These are phyloP conservation scores for Polypterus bichir DNA, from an alignment of 2,113 vertebrate species.

Conservation along the genomic window DNA sequence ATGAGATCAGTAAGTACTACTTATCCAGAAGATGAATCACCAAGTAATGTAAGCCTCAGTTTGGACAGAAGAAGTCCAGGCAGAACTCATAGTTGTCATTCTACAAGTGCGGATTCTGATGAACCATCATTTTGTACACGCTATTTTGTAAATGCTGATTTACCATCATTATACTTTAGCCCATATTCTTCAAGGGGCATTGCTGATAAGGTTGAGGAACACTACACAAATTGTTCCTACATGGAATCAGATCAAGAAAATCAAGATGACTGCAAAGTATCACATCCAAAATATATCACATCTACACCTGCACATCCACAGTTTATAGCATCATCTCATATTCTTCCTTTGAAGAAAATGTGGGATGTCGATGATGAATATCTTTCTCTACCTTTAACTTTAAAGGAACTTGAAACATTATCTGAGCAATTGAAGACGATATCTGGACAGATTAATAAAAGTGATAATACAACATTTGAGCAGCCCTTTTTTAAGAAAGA, in stretches of 20 bases:
- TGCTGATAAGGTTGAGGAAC: slow-evolving; percentile 23
- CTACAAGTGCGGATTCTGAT: slow-evolving; percentile 18
- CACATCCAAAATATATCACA: slow-evolving; percentile 9
- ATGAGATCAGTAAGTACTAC: slow-evolving; percentile 24
- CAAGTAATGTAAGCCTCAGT: background rate
- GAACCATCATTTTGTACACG: slow-evolving; percentile 22
- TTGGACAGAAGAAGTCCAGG: background rate
- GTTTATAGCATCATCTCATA: slow-evolving; percentile 33
- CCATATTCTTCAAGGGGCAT: slow-evolving; percentile 20
- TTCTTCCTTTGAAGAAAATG: slow-evolving; percentile 29
- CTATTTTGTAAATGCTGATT: slow-evolving; percentile 15
- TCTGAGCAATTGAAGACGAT: slow-evolving; percentile 49
- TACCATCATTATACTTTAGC: slow-evolving; percentile 24
- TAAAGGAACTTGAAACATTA: slow-evolving; percentile 63
- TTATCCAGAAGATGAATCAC: background rate
- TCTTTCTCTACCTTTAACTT: slow-evolving; percentile 56
- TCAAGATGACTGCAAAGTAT: slow-evolving; percentile 2
- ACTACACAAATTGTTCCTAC: background rate
- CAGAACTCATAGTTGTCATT: slow-evolving; percentile 18
- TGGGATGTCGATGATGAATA: slow-evolving; percentile 68
- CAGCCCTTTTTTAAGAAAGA: slow-evolving; percentile 11
- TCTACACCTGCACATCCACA: slow-evolving; percentile 9
- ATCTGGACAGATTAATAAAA: slow-evolving; percentile 31
- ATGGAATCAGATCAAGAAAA: background rate
- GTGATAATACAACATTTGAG: slow-evolving; percentile 21